Conservation (phyloP, 2,888 invertebrate species). For the Bembecia ichneumoniformis region DNA sequence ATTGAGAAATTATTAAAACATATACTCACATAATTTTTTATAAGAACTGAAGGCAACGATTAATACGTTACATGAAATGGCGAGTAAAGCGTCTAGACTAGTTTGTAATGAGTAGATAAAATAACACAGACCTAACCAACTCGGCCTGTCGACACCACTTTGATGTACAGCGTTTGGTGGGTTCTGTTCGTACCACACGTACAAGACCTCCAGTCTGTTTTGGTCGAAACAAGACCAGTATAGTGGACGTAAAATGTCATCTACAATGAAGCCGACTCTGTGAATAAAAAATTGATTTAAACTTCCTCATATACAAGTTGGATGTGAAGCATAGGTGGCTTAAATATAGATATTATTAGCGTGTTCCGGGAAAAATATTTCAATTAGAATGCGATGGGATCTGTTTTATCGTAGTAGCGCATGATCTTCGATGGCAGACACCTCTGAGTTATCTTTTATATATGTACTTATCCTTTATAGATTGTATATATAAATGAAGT, state of each 20-base stretch:
- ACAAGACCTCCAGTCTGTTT: conserved; percentile 57
- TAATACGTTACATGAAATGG: no score
- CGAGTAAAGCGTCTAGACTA: no score
- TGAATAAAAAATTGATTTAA: not conserved
- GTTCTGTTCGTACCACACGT: conserved; percentile 62
- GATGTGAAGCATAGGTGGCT: not conserved
- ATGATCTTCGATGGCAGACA: no score
- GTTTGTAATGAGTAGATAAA: no score
- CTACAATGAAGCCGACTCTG: conserved; percentile 66
- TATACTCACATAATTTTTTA: no score
- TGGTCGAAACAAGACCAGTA: conserved; percentile 72
- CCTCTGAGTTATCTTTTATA: no score
- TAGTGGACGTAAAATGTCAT: conserved; percentile 51
- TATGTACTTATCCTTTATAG: no score
- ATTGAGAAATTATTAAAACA: no score
- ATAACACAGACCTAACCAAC: conserved; percentile 42
- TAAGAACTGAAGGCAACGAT: no score
- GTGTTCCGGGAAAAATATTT: not conserved
- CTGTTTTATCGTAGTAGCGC: no score
- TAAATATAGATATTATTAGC: not conserved
- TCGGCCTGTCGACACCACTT: conserved; percentile 55
- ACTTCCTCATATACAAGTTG: no score
- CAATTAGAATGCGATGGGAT: no score
- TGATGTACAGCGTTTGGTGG: conserved; percentile 59
- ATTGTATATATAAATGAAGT: not conserved